Evolutionary conservation across 2,888 invertebrate species (phyloP), one percentile per base, ranked within the genome.

Genomic region (Drosophila neutralis): DNA sequence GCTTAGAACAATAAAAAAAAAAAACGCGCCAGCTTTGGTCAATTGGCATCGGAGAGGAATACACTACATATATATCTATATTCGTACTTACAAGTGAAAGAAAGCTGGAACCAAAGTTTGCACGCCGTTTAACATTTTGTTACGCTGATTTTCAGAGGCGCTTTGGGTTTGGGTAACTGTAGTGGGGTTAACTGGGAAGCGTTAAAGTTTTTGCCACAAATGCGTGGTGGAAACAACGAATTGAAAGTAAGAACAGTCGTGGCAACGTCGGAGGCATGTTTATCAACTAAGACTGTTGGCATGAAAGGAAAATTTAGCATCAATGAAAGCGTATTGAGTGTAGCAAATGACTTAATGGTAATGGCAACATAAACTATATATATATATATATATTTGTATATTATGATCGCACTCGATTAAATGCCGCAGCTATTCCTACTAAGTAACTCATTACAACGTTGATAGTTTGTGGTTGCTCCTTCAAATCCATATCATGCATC

Each of bases 1-100:
- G 77, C 83, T 72, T 82, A 85, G 78, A 74, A 82, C 80, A 82
- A 80, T 69, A 69, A 75, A 68, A 77, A 1, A 24, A 59, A 64
- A 72, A 69, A 49, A 61, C 35, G 58, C 49, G 21, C 6, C 48
- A 38, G 60, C 49, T 54, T 54, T 58, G 70, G 62, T 71, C 64
- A 68, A 75, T 56, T 38, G 38, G 45, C 65, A 62, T 31, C 24
- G 45, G 31, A 54, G 18, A 36, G 33, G 11, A 72, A 76, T 53
- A 18, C n/a, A 18, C 35, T 45, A 7, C 33, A 13, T 15, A n/a
- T 36, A 53, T 31, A 60, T 27, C 27, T 48, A 45, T 33, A 18
- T 24, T 45, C 6, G 42, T 54, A 60, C 53, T 63, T 49, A 40
- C 31, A 61, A 70, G 29, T 52, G 15, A 27, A 13, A 33, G 13